phyloP scores from a whole-genome alignment of 1,140 invertebrate genomes.

The Papilio machaon region DNA sequence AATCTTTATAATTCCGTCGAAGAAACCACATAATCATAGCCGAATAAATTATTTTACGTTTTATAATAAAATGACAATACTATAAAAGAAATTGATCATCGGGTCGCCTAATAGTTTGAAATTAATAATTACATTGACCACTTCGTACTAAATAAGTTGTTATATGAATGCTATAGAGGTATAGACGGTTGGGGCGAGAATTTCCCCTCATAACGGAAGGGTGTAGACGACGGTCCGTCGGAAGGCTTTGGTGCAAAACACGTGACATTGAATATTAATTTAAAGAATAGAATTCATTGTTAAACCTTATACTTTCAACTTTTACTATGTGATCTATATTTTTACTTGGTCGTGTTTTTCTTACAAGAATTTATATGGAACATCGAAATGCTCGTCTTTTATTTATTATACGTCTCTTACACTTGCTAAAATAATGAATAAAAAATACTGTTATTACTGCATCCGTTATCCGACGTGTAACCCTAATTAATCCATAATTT shows the following conservation, averaged over 20 bases:
- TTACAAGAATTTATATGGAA: too few relatives aligned
- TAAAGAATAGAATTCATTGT: background rate
- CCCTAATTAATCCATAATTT: constrained; percentile 31
- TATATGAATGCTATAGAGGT: background rate
- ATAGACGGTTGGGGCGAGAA: background rate
- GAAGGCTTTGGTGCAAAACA: constrained; percentile 6
- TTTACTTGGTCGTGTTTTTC: too few relatives aligned
- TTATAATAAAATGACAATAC: too few relatives aligned
- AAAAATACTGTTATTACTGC: background rate
- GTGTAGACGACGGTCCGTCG: background rate
- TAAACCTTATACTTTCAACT: background rate
- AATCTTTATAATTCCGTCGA: background rate
- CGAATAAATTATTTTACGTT: too few relatives aligned
- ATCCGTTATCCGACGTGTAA: background rate
- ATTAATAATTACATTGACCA: background rate
- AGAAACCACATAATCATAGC: too few relatives aligned
- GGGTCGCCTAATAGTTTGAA: background rate
- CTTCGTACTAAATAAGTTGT: background rate
- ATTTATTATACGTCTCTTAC: too few relatives aligned
- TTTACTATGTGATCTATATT: background rate
- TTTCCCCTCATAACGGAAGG: background rate
- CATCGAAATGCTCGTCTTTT: too few relatives aligned
- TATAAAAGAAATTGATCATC: too few relatives aligned
- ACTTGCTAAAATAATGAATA: background rate
- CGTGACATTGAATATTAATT: background rate